These are phyloP conservation scores for Pseudomyrmex concolor DNA, from an alignment of 1,140 invertebrate species.

Conservation along the genomic window DNA sequence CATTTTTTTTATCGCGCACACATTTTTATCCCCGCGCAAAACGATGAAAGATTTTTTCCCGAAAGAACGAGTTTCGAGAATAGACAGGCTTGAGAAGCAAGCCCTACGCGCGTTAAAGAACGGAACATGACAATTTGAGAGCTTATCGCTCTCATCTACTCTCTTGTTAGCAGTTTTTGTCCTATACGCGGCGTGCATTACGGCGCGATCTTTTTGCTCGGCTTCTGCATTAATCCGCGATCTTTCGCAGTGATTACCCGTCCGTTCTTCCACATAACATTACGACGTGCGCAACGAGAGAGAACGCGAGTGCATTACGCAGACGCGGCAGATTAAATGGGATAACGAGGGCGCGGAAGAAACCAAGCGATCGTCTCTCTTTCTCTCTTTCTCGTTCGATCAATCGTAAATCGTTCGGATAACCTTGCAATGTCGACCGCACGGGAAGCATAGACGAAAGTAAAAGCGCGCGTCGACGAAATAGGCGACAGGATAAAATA, in stretches of 20 bases:
- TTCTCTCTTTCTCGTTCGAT: slow-evolving; percentile 3
- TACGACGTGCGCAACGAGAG: slow-evolving; percentile 1
- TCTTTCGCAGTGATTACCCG: slow-evolving; percentile 25
- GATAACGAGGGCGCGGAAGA: neutral
- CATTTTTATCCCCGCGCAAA: neutral
- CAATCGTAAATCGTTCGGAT: slow-evolving; percentile 39
- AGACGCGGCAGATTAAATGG: slow-evolving; percentile 27
- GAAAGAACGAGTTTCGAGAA: no score
- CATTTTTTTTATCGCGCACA: neutral
- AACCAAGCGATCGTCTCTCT: no score
- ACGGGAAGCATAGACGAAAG: slow-evolving; percentile 51
- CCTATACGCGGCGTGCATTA: neutral
- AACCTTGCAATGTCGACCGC: slow-evolving; percentile 51
- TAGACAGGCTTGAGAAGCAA: no score
- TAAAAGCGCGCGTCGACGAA: slow-evolving; percentile 3
- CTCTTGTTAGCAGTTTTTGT: slow-evolving; percentile 35
- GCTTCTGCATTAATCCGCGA: slow-evolving; percentile 40
- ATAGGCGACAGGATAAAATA: slow-evolving; percentile 1
- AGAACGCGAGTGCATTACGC: slow-evolving; percentile 16
- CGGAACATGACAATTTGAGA: slow-evolving; percentile 9
- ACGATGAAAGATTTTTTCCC: neutral
- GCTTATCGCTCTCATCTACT: neutral
- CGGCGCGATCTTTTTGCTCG: neutral
- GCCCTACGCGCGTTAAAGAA: neutral
- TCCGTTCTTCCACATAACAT: slow-evolving; percentile 11